These are phyloP conservation scores for Sciurus niger DNA, from an alignment of 2,113 vertebrate species.

Conservation along the genomic window DNA sequence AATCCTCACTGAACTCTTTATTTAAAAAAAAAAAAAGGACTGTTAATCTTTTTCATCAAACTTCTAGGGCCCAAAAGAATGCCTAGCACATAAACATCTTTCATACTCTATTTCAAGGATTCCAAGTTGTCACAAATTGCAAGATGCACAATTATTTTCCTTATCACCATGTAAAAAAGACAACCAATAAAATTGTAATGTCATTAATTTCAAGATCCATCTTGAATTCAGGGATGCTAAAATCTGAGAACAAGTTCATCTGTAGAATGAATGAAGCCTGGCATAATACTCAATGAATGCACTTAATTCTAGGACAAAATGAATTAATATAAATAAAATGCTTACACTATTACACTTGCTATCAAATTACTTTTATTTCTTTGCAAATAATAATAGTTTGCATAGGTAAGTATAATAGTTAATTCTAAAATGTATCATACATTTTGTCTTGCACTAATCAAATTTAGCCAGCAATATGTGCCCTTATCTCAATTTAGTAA, in stretches of 20 bases:
- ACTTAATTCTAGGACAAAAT: conserved; percentile 38
- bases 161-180: conserved; percentile 9
- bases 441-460: conserved; percentile 10
- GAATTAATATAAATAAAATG: conserved; percentile 17
- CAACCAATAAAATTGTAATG: neutral
- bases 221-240: conserved; percentile 48
- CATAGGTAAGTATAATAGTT: neutral
- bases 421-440: neutral
- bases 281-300: neutral
- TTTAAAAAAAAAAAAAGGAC: neutral
- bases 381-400: conserved; percentile 4
- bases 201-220: neutral
- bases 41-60: neutral
- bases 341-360: conserved; percentile 23
- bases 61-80: neutral
- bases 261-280: conserved; percentile 40
- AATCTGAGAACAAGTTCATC: neutral
- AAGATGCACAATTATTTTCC: neutral
- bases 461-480: neutral
- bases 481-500: neutral
- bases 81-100: neutral
- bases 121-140: neutral
- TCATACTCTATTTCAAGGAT: neutral
- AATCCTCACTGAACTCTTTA: neutral
- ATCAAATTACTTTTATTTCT: conserved; percentile 36